phyloP scores from a whole-genome alignment of 1,140 invertebrate genomes.

The Tetranychus urticae region DNA sequence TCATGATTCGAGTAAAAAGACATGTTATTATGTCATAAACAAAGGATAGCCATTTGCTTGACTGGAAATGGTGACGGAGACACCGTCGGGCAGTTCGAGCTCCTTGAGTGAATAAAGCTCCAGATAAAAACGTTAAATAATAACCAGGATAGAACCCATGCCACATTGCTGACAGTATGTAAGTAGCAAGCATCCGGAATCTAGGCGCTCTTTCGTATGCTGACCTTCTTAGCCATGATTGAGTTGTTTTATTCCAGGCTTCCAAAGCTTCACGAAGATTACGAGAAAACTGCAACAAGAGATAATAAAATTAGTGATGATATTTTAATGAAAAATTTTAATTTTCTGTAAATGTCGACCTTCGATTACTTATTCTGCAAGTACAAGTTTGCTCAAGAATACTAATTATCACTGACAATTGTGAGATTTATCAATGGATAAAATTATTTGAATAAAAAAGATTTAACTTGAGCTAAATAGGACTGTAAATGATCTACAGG shows the following conservation, averaged over 20 bases:
- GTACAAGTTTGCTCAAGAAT: too few relatives aligned
- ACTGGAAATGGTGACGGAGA: slow-evolving; percentile 48
- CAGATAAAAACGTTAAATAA: slow-evolving; percentile 75
- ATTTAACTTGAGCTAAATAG: too few relatives aligned
- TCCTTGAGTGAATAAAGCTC: slow-evolving; percentile 58
- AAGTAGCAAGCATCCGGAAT: slow-evolving; percentile 33
- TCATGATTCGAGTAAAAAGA: slow-evolving; percentile 44
- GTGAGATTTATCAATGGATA: too few relatives aligned
- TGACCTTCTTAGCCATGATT: slow-evolving; percentile 58
- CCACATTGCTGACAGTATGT: slow-evolving; percentile 73
- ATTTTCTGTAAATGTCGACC: not conserved
- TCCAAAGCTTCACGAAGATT: slow-evolving; percentile 56
- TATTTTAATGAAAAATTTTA: not conserved
- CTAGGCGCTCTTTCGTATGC: slow-evolving; percentile 50
- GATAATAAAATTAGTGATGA: not conserved
- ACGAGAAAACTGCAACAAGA: slow-evolving; percentile 14
- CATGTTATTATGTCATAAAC: slow-evolving; percentile 56
- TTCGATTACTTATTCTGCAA: not conserved
- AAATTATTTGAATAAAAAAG: too few relatives aligned
- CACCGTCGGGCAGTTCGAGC: slow-evolving; percentile 45
- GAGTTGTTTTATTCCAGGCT: slow-evolving; percentile 77
- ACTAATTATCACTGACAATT: too few relatives aligned
- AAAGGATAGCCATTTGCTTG: slow-evolving; percentile 30
- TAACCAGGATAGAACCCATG: slow-evolving; percentile 95
- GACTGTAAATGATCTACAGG: too few relatives aligned